A percentile compares a stretch with the other conserved stretches of the same genome.
These are phyloP conservation scores for Rhinoraja longicauda DNA, from an alignment of 2,797 vertebrate species.

Conservation along the genomic window DNA sequence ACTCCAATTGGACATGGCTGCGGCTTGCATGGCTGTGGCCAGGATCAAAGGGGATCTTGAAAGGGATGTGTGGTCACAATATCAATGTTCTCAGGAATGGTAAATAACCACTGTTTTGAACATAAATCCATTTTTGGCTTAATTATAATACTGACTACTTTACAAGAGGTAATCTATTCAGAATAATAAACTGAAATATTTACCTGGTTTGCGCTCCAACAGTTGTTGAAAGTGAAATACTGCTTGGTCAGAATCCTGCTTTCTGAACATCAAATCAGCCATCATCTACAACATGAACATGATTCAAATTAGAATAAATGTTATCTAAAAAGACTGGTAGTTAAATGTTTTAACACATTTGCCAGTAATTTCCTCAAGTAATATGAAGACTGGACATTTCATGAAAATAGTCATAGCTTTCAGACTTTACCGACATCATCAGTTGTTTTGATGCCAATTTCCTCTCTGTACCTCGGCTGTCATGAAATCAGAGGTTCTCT, in stretches of 20 bases:
- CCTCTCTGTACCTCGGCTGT: background rate
- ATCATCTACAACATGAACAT: constrained; percentile 73
- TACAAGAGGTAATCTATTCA: background rate
- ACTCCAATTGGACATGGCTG: no score
- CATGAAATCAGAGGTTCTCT: no score
- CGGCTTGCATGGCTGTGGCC: no score
- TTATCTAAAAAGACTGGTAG: background rate
- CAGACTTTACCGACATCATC: background rate
- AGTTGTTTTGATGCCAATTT: background rate
- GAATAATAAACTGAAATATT: constrained; percentile 34
- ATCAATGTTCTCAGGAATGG: no score
- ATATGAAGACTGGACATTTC: background rate
- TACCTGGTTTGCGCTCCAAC: constrained; percentile 86
- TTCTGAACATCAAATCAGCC: constrained; percentile 93
- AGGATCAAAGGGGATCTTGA: no score
- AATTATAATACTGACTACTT: background rate
- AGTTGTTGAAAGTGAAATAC: constrained; percentile 90
- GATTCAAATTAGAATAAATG: background rate
- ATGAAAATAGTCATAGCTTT: background rate
- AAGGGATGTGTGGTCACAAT: no score
- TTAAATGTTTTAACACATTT: constrained; percentile 3
- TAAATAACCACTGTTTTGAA: background rate
- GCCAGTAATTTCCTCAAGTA: background rate
- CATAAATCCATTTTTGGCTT: background rate
- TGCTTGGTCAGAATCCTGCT: constrained; percentile 90